Evolutionary conservation across 2,888 invertebrate species (phyloP).

Genomic region (Eustalomyia histrio): DNA sequence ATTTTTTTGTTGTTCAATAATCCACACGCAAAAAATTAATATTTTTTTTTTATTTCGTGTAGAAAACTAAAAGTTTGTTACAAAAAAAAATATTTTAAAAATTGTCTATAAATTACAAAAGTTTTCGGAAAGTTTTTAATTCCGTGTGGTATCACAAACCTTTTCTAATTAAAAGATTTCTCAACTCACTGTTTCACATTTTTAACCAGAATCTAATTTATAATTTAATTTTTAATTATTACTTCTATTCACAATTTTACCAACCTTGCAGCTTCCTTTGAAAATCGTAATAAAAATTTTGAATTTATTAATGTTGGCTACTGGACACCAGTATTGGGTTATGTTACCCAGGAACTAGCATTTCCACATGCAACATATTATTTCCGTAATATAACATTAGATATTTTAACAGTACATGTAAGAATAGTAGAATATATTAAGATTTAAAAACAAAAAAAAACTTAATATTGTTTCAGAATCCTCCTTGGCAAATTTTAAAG

Average conservation of each 20-base stretch:
- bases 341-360: slow-evolving; percentile 84
- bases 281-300: slow-evolving; percentile 71
- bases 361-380: slow-evolving; percentile 91
- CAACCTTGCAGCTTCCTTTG: slow-evolving; percentile 58
- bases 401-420: slow-evolving; percentile 89
- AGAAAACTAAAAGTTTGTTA: too few relatives aligned
- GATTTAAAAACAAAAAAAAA: neutral
- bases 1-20: too few relatives aligned
- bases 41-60: too few relatives aligned
- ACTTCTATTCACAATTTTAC: neutral
- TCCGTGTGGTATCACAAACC: too few relatives aligned
- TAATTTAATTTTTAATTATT: neutral
- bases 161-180: too few relatives aligned
- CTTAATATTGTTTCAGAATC: slow-evolving; percentile 82
- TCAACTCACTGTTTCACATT: neutral
- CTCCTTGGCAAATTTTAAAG: slow-evolving; percentile 90
- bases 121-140: too few relatives aligned
- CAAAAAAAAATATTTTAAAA: too few relatives aligned
- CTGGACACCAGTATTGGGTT: slow-evolving; percentile 88
- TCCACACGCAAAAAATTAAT: too few relatives aligned
- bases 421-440: slow-evolving; percentile 72
- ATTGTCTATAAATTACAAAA: too few relatives aligned
- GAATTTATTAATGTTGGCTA: slow-evolving; percentile 82
- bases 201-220: neutral
- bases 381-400: slow-evolving; percentile 86